These are phyloP conservation scores for Minunthozetes semirufus DNA, from an alignment of 2,888 invertebrate genomes.

Conservation along the genomic window DNA sequence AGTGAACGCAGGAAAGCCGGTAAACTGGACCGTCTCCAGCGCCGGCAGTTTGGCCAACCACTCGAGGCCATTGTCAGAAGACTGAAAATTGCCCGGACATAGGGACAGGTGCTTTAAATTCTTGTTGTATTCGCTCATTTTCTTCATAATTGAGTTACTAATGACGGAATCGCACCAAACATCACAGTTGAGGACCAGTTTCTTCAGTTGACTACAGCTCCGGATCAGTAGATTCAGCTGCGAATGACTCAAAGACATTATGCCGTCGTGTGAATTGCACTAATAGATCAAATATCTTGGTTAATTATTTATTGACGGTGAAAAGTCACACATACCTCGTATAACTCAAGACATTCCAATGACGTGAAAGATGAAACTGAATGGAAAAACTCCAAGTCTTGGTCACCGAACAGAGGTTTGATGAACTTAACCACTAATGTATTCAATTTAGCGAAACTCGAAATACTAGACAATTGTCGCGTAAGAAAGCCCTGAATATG, in stretches of 20 bases:
- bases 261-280: slow-evolving; percentile 34
- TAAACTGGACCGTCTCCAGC: neutral
- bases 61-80: neutral
- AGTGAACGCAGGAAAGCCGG: slow-evolving; percentile 23
- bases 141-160: neutral
- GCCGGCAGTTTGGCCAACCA: slow-evolving; percentile 19
- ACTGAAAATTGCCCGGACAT: slow-evolving; percentile 24
- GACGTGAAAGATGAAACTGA: slow-evolving; percentile 1
- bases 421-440: slow-evolving; percentile 19
- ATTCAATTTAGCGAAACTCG: neutral
- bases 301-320: neutral
- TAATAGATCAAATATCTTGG: neutral
- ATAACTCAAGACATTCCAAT: slow-evolving; percentile 28
- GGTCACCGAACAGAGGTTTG: slow-evolving; percentile 29
- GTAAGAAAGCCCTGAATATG: slow-evolving; percentile 28
- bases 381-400: neutral
- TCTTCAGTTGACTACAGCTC: neutral
- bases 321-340: slow-evolving; percentile 8
- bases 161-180: slow-evolving; percentile 33
- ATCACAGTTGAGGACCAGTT: slow-evolving; percentile 28
- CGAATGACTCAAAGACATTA: neutral
- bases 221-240: slow-evolving; percentile 4
- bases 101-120: neutral
- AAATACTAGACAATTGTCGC: neutral
- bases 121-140: neutral